Conservation (phyloP, 2,113 vertebrate genomes). For the Ceyx cyanopectus region DNA sequence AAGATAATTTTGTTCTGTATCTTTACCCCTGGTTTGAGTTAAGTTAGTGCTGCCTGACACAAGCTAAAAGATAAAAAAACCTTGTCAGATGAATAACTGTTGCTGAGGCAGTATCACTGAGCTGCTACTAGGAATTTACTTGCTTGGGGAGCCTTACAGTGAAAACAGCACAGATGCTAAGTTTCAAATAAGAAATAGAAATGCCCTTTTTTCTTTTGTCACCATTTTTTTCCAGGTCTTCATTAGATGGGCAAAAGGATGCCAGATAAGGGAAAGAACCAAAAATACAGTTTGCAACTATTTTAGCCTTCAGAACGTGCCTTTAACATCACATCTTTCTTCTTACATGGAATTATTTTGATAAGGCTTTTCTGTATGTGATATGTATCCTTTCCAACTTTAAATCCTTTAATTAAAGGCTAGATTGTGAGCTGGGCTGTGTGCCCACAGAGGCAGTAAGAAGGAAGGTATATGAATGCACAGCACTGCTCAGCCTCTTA, state of each 20-base stretch:
- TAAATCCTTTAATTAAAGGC: neutral
- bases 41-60: neutral
- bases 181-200: neutral
- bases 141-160: neutral
- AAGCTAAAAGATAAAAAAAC: neutral
- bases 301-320: neutral
- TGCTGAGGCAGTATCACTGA: neutral
- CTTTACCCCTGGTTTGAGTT: neutral
- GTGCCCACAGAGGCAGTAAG: neutral
- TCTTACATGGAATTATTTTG: neutral
- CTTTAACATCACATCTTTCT: neutral
- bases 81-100: neutral
- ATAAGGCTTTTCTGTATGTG: neutral
- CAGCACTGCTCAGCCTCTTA: neutral
- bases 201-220: neutral
- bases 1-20: neutral
- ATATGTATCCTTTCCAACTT: neutral
- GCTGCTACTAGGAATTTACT: neutral
- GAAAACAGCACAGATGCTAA: neutral
- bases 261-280: neutral
- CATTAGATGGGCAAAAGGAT: neutral
- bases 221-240: neutral
- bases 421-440: neutral
- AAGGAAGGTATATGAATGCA: neutral
- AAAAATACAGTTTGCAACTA: neutral